Evolutionary conservation across 2,797 vertebrate genomes (phyloP), one percentile per base, ranked within the genome.

Genomic region (Onychomys torridus): DNA sequence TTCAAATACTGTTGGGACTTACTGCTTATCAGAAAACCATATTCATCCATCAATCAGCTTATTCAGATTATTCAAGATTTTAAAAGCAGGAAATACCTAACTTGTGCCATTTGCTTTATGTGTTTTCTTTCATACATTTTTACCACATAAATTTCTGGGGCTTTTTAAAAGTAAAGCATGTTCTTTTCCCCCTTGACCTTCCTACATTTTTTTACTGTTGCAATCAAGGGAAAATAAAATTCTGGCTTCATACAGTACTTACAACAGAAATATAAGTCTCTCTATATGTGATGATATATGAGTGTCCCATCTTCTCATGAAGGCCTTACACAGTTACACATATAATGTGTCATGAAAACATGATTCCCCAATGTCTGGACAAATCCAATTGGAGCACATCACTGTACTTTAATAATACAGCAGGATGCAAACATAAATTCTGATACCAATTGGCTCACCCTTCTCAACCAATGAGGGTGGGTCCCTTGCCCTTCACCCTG

Each of bases 321-420:
- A 92, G 63, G 93, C 92, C 49, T 95, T 92, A 95, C 19, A 89
- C 86, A 65, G 52, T 81, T 81, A 77, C 79, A 95, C 81, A 40
- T 9, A 37, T 29, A 40, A 40, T 84, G 55, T 96, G 88, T 97
- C 94, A 59, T 84, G 94, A 97, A 97, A 97, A 96, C 71, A 96
- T 95, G 92, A 97, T 97, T 94, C 65, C 17, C 23, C 61, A 93
- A 34, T 0, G 83, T 97, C 96, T 97, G 85, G 90, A 89, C 96
- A 97, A 95, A 93, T 93, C 96, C 97, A 97, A 97, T 85, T 94
- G 83, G 94, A 97, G 79, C 75, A 91, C 46, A 77, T 84, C 95
- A 93, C 95, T 93, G 21, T 63, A 90, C 46, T 97, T 96, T 94
- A 85, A 81, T 88, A 97, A 95, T 81, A 90, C 85, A 93, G 49